Base-by-base conservation (phyloP, 2,797 vertebrate genomes). In the Botia almorhae region DNA sequence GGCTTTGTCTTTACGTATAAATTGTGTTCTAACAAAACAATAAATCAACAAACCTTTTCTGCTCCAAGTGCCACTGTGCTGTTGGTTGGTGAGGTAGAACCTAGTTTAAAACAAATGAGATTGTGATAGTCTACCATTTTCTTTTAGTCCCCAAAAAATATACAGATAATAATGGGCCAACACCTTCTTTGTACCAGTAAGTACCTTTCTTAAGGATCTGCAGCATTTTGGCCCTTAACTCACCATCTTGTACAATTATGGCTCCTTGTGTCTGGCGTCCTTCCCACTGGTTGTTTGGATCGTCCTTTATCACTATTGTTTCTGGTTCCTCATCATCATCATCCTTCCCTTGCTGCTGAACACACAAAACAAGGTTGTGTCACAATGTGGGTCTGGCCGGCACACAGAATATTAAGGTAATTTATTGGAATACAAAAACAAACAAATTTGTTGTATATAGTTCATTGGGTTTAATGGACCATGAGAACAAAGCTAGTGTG, bases 191-290 rank as follows among this genome's bases (percentile, higher is more conserved):
- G 33, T 33, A 33, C 33, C 33, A 2, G 33, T 33, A 33, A 33
- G 33, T 33, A 33, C 6, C n/a, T 56, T 19, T 8, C 2, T 1
- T 12, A 26, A 23, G 12, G 10, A 64, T 70, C 7, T 56, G 51
- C 64, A 46, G 4, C 33, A 33, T 33, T 33, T 33, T 33, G 33
- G 76, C 21, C 70, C 70, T 71, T 17, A 64, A 82, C 91, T 92
- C 78, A 94, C 93, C 92, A 60, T 93, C 91, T 82, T 94, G 91
- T n/a, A 92, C 89, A 81, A 85, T 91, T 84, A 91, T 86, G 46
- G 84, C 64, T 1, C 78, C 74, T 50, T 80, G 85, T 81, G 75
- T 85, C 72, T 36, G 83, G 64, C 53, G 56, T 46, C 36, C 71
- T 0, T 71, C 75, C 67, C 72, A 78, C 61, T 90, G 89, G 76